Conservation (phyloP, 2,113 vertebrate genomes). For the Triplophysa dalaica region DNA sequence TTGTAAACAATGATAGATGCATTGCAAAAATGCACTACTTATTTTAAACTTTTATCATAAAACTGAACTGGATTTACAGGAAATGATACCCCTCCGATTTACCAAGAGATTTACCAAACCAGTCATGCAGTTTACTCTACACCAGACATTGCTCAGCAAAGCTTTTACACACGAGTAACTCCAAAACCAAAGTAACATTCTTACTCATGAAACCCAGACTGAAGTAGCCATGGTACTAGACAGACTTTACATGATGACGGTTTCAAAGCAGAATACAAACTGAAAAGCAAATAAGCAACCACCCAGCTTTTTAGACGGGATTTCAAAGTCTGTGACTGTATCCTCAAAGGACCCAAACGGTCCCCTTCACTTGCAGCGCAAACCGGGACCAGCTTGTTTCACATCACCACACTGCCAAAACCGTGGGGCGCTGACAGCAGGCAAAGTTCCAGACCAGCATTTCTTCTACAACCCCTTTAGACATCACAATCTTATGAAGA, state of each 20-base stretch:
- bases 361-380: constrained; percentile 22
- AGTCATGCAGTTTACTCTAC: constrained; percentile 35
- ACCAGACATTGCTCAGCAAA: neutral
- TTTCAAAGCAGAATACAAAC: constrained; percentile 41
- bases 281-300: constrained; percentile 30
- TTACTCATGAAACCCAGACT: constrained; percentile 26
- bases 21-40: neutral
- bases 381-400: constrained; percentile 36
- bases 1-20: neutral
- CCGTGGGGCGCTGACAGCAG: constrained; percentile 32
- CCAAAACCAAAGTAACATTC: constrained; percentile 8
- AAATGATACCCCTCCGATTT: constrained; percentile 21
- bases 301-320: constrained; percentile 48
- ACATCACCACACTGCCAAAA: constrained; percentile 40
- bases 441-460: constrained; percentile 41
- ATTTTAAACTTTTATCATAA: neutral
- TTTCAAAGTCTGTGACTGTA: constrained; percentile 46
- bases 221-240: constrained; percentile 17
- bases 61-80: neutral
- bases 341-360: constrained; percentile 19
- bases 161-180: constrained; percentile 37
- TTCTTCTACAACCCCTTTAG: constrained; percentile 19
- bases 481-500: constrained; percentile 26
- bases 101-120: constrained; percentile 36
- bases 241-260: neutral